A percentile compares a stretch with the other conserved stretches of the same genome.
Evolutionary conservation across 2,797 vertebrate genomes (phyloP).

Genomic region (Micropoecilia bifurca): DNA sequence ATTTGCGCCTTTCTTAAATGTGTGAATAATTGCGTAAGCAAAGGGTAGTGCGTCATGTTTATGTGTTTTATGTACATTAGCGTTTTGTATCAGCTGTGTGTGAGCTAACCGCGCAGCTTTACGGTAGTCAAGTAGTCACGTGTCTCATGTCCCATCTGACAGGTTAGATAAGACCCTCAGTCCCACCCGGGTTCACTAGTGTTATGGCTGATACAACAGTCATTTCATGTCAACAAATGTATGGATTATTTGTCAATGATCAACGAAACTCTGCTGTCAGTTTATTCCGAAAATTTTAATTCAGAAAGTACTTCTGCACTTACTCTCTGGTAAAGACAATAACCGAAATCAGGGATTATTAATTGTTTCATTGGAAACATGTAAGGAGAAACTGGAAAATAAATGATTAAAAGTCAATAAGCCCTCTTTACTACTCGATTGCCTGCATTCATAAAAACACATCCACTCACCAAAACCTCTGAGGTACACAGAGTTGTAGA

Average conservation of each 20-base stretch:
- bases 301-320: not conserved
- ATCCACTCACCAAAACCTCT: not conserved
- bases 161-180: constrained; percentile 63
- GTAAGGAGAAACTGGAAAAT: not conserved
- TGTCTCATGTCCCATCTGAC: constrained; percentile 16
- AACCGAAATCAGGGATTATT: not conserved
- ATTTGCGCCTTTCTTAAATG: rapidly evolving
- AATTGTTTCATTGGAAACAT: not conserved
- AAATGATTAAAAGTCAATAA: not conserved
- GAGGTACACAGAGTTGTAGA: not conserved
- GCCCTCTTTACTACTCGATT: not conserved
- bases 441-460: not conserved
- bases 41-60: rapidly evolving
- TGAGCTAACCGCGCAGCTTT: not conserved
- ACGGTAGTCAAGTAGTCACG: constrained; percentile 41
- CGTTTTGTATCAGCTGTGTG: not conserved
- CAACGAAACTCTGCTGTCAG: not conserved
- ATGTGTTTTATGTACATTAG: not conserved
- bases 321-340: not conserved
- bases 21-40: not conserved
- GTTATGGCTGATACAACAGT: constrained; percentile 4
- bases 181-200: constrained; percentile 19
- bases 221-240: not conserved
- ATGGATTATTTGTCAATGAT: constrained; percentile 14
- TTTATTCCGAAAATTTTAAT: not conserved